Base-by-base conservation (phyloP, 2,888 invertebrate species). In the Apamea sordens region DNA sequence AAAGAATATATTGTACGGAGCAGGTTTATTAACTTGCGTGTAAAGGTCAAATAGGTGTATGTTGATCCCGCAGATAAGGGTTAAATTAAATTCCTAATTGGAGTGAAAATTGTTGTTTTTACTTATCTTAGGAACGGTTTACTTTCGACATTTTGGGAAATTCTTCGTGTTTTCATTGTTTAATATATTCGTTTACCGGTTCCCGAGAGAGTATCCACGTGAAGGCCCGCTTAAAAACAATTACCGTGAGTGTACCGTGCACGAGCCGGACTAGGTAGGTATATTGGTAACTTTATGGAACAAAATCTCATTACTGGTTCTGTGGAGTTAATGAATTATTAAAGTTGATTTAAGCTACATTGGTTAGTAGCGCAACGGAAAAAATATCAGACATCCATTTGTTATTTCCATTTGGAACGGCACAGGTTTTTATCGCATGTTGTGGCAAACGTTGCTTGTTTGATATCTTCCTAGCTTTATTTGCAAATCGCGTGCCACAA, bases 391-490 rank as follows among this genome's bases (percentile, higher is more conserved):
- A 90, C 92, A 91, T 90, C 89, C 93, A 94, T 95, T 94, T 91
- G 93, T 95, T 95, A 94, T 95, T 95, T 93, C 91, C 93, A 93
- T 95, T 95, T 92, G 89, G 93, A 93, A 93, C 91, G 90, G 93
- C 90, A 84, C 88, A 89, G 92, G 92, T 94, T 94, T 94, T 95
- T 95, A 96, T 96, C 94, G 96, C 94, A 94, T 95, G 94, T 92
- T 91, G 89, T 89, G 91, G 92, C 89, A 89, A 94, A 92, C 93
- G 92, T 92, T 88, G 24, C 89, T 90, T 93, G 93, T 94, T 95
- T 95, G 94, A 95, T 96, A 96, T 95, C 95, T 95, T 94, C 92
- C 92, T 93, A 93, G 94, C 90, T 96, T 96, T 96, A 96, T 96
- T 96, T 96, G 95, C 94, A 93, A 95, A 96, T 96, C 95, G 96